Base-by-base conservation (phyloP, 2,113 vertebrate genomes). In the Etheostoma cragini region DNA sequence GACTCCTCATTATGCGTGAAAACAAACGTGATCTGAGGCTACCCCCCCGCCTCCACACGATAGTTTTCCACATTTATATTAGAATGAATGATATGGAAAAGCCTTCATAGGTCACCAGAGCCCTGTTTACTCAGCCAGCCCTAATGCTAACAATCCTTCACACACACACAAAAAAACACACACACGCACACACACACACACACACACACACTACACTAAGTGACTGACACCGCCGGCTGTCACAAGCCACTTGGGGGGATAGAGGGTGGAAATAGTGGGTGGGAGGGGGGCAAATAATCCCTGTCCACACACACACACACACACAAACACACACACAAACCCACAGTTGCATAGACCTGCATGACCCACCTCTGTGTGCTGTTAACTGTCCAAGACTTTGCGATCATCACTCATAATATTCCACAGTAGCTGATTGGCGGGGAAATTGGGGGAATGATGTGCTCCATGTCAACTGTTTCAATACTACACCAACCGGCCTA, bases 151-250 rank as follows among this genome's bases (percentile, higher is more conserved):
- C 89, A 90, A 45, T 72, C 71, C 66, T 71, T 30, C 45, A 49
- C 63, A 54, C 68, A 80, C 72, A 76, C 50, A 74, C 72, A 86
- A n/a, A n/a, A n/a, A n/a, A 24, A 64, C 84, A 73, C 60, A 60
- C 76, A 53, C 67, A 66, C 50, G 75, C 33, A 69, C 68, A 52
- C 60, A 19, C 75, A 57, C 65, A 62, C 30, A 65, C 82, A 72
- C 75, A 84, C 38, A 79, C 58, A 56, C 70, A 78, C 66, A 73
- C 47, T 26, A 38, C 72, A 82, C 64, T 72, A 82, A 80, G 77
- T 87, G 88, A 89, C 76, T 92, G 89, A 91, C 90, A 88, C 89
- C 74, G 66, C 82, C 82, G 78, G 87, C 88, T 92, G 92, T 85
- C 81, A 89, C 83, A 84, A 81, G 84, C 76, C 35, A 50, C 72